phyloP scores from a whole-genome alignment of 1,140 invertebrate genomes.

The Chelonus insularis region DNA sequence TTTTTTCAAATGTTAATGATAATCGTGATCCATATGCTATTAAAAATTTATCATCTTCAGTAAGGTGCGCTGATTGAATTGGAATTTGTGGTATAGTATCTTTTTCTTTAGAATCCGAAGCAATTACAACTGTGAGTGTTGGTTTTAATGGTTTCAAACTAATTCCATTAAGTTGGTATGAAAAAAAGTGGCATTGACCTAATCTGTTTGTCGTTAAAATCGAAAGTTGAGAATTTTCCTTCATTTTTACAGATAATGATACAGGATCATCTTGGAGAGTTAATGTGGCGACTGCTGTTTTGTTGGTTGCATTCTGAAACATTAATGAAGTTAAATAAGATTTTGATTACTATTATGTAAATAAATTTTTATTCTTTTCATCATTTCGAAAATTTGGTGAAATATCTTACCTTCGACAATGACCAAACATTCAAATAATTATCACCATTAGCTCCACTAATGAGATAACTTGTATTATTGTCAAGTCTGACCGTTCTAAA shows the following conservation, averaged over 20 bases:
- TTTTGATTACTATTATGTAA: too few species aligned
- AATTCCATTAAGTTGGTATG: constrained; percentile 74
- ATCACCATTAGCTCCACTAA: constrained; percentile 66
- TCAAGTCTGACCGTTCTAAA: constrained; percentile 58
- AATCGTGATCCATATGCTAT: constrained; percentile 64
- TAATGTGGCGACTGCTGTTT: constrained; percentile 56
- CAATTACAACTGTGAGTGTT: constrained; percentile 70
- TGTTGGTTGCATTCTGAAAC: constrained; percentile 48
- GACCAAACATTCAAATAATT: constrained; percentile 67
- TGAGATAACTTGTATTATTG: constrained; percentile 59
- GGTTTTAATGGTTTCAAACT: constrained; percentile 74
- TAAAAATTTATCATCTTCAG: constrained; percentile 58
- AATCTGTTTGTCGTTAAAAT: constrained; percentile 68
- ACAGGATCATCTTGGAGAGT: constrained; percentile 51
- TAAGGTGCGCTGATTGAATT: constrained; percentile 57
- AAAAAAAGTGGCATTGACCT: constrained; percentile 77
- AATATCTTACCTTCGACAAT: constrained; percentile 57
- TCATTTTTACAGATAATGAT: constrained; percentile 46
- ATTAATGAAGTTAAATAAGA: background rate
- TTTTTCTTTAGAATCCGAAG: constrained; percentile 60
- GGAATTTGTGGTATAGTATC: constrained; percentile 62
- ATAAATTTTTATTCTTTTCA: too few species aligned
- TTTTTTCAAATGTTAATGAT: constrained; percentile 67
- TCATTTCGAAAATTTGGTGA: too few species aligned
- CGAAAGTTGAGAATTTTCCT: constrained; percentile 39